Evolutionary conservation across 2,113 vertebrate genomes (phyloP).

Genomic region (Castor canadensis): DNA sequence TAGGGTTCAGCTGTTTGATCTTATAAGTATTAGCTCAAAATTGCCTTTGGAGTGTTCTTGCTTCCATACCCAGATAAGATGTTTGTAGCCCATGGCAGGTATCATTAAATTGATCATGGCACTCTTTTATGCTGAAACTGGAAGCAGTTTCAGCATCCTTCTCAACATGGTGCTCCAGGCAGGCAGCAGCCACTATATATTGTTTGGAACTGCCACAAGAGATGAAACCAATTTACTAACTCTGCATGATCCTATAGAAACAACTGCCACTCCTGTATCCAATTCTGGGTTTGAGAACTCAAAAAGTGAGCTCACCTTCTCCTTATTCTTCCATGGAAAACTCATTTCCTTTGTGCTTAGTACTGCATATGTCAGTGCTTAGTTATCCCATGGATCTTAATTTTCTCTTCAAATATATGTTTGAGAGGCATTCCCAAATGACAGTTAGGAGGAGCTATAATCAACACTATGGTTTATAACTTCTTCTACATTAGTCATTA

Average conservation of each 20-base stretch:
- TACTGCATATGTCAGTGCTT: not conserved
- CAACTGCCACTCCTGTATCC: not conserved
- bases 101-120: not conserved
- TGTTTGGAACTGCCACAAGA: slow-evolving; percentile 39
- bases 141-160: slow-evolving; percentile 18
- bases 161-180: not conserved
- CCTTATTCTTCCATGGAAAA: not conserved
- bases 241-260: slow-evolving; percentile 39
- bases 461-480: not conserved
- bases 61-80: slow-evolving; percentile 13
- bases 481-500: not conserved
- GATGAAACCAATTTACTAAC: slow-evolving; percentile 46
- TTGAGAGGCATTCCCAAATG: slow-evolving; percentile 15
- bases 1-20: slow-evolving; percentile 41
- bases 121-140: slow-evolving; percentile 14
- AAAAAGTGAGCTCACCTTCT: not conserved
- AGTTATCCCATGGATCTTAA: slow-evolving; percentile 31
- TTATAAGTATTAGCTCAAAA: slow-evolving; percentile 42
- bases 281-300: slow-evolving; percentile 11
- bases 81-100: not conserved
- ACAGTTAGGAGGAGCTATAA: not conserved
- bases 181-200: not conserved
- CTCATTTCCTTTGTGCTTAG: not conserved
- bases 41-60: slow-evolving; percentile 29
- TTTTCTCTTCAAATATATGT: not conserved